These are phyloP conservation scores for Lepilemur septentrionalis DNA, from an alignment of 2,797 vertebrate species.

Conservation along the genomic window DNA sequence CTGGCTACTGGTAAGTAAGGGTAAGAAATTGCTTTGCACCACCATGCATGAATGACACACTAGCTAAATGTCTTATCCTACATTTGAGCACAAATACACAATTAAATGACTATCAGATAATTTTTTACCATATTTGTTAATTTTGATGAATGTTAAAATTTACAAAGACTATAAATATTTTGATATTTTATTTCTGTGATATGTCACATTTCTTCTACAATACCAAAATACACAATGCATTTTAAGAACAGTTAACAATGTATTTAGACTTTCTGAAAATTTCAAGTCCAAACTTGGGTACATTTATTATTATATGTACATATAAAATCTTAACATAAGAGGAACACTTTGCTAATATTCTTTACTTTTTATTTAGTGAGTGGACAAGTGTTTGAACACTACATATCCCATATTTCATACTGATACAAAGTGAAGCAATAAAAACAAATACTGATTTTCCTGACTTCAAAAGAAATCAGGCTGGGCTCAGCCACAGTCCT, in stretches of 20 bases:
- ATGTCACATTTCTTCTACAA: background rate
- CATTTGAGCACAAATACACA: background rate
- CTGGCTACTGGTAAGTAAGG: background rate
- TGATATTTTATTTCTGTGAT: background rate
- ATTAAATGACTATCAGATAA: background rate
- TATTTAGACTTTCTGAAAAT: background rate
- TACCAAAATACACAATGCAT: background rate
- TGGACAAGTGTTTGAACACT: background rate
- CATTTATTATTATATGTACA: background rate
- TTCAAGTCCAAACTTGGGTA: background rate
- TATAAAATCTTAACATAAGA: background rate
- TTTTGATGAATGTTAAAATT: background rate
- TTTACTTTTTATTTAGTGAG: background rate
- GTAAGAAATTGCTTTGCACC: background rate
- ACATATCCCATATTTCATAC: background rate
- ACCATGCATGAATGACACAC: background rate
- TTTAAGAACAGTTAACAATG: background rate
- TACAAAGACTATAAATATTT: background rate
- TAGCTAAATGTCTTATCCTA: background rate
- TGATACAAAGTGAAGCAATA: background rate
- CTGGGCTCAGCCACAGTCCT: background rate
- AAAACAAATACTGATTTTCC: background rate
- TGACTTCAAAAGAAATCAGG: background rate
- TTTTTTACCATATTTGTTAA: background rate
- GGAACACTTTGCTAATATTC: background rate